Percentiles rank a stretch among this genome's conserved stretches.
Evolutionary conservation across 1,140 invertebrate species (phyloP).

Genomic region (Bombus pyrosoma): DNA sequence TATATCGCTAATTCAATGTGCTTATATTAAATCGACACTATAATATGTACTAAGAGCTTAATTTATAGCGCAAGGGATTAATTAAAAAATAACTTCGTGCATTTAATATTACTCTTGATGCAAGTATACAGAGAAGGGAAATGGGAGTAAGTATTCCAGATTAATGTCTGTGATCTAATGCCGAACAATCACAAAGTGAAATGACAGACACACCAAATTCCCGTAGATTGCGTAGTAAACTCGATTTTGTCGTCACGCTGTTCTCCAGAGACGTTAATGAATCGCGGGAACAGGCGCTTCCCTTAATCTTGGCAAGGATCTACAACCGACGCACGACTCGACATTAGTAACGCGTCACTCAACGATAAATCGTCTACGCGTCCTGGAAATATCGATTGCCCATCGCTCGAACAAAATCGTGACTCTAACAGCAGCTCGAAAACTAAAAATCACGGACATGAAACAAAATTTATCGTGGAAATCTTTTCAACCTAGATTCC

Average conservation of each 20-base stretch:
- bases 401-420: neutral
- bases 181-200: neutral
- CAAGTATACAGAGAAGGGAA: neutral
- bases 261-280: conserved; percentile 21
- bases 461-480: neutral
- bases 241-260: conserved; percentile 1
- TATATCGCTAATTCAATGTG: no score
- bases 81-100: neutral
- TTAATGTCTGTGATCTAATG: neutral
- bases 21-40: neutral
- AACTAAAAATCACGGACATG: neutral
- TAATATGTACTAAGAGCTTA: neutral
- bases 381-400: neutral
- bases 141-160: neutral
- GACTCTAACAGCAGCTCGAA: neutral
- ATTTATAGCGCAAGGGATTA: neutral
- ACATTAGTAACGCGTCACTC: conserved; percentile 15
- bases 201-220: neutral
- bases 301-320: conserved; percentile 23
- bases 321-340: neutral
- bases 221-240: conserved; percentile 28
- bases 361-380: neutral
- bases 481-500: neutral
- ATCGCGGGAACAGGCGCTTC: conserved; percentile 8
- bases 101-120: neutral